Evolutionary conservation across 2,888 invertebrate species (phyloP), one percentile per base, ranked within the genome.

Genomic region (Argyresthia goedartella): DNA sequence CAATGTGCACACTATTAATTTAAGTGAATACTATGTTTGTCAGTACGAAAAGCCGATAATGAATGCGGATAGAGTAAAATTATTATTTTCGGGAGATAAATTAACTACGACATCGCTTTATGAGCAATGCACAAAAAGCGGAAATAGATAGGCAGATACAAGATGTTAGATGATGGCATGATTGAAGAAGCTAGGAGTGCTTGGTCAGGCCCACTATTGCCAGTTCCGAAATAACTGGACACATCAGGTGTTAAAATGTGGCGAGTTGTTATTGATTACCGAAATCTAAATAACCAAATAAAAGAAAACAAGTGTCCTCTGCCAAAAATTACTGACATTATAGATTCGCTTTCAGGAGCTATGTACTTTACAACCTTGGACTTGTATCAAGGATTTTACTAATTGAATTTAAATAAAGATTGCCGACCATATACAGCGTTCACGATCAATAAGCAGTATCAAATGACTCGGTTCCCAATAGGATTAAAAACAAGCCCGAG

Each of bases 401-500:
- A 51, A 36, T 25, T 45, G 4, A 51, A 36, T 33, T 15, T 51
- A 33, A n/a, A 51, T 35, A 14, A 15, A 14, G 52, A 55, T 11
- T 45, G 54, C 45, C 50, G 57, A 49, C 52, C 53, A 48, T 56
- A 53, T 44, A 58, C 57, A 25, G 55, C 55, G 4, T 59, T 57
- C 36, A 13, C 14, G 42, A 54, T 54, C 9, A 53, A 53, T 9
- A 39, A 49, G 8, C 57, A 55, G 15, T 60, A 56, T 41, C 58
- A 59, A 47, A 55, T 58, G 54, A 56, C 51, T 13, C 42, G 55
- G 44, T 42, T 57, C 47, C 57, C 59, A 9, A 57, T 57, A 56
- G 56, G 58, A 4, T 48, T 59, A 13, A 59, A 57, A 53, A 55
- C 49, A n/a, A 55, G 55, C 43, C 58, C 58, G 13, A 53, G 36